These are phyloP conservation scores for Nycticebus coucang DNA, from an alignment of 2,113 vertebrate genomes.

Conservation along the genomic window DNA sequence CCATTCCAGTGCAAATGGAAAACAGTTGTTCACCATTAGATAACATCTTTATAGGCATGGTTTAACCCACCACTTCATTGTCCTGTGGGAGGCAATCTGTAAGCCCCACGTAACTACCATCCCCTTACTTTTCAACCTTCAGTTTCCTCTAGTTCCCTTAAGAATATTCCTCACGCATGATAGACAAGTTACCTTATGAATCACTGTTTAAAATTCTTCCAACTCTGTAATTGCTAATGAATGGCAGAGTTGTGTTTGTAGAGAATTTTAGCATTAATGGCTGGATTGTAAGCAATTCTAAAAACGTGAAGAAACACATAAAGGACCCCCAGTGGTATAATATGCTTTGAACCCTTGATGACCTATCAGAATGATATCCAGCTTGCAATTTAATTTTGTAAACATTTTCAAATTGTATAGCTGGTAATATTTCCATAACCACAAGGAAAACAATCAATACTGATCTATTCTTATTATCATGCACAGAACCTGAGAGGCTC, in stretches of 20 bases:
- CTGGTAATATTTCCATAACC: conserved; percentile 14
- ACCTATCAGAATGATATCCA: background rate
- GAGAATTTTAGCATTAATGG: background rate
- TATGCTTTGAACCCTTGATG: background rate
- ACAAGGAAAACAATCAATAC: conserved; percentile 21
- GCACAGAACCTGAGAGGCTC: background rate
- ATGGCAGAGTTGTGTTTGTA: background rate
- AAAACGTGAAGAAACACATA: background rate
- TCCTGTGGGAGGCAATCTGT: background rate
- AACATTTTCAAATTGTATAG: background rate
- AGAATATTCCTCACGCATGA: background rate
- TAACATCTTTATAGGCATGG: conserved; percentile 51
- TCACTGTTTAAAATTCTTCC: background rate
- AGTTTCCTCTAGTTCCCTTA: background rate
- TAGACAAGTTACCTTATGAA: background rate
- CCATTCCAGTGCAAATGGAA: conserved; percentile 33
- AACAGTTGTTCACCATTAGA: conserved; percentile 36
- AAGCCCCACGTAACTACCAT: background rate
- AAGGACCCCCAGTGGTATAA: background rate
- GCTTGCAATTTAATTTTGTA: background rate
- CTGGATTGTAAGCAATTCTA: background rate
- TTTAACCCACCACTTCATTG: conserved; percentile 3
- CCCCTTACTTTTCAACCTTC: background rate
- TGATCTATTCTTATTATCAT: background rate
- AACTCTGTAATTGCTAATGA: background rate